Percentiles rank a stretch among this genome's conserved stretches.
Conservation (phyloP, 2,888 invertebrate genomes). For the Oxycera nigricornis region DNA sequence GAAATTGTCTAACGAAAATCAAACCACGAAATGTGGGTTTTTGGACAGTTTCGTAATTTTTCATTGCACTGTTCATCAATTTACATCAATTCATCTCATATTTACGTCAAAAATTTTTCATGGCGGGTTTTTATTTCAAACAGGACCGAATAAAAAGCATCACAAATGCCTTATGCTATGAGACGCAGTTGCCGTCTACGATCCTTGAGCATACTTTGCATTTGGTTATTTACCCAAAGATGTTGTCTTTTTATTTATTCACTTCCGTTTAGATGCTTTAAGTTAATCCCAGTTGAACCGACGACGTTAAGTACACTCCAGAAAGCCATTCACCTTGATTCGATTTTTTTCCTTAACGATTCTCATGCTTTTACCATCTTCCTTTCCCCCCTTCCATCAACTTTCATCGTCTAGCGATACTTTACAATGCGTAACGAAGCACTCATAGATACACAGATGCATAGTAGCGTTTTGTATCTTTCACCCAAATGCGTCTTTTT, state of each 20-base stretch:
- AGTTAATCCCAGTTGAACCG: slow-evolving; percentile 35
- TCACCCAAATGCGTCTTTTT: too few species aligned
- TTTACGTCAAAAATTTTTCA: too few species aligned
- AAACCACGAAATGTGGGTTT: too few species aligned
- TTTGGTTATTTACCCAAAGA: slow-evolving; percentile 3
- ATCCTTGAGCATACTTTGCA: slow-evolving; percentile 20
- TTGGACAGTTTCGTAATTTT: too few species aligned
- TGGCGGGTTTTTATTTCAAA: too few species aligned
- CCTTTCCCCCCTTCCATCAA: not conserved
- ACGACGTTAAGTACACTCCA: slow-evolving; percentile 24
- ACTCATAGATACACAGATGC: slow-evolving; percentile 7
- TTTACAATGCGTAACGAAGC: slow-evolving; percentile 17
- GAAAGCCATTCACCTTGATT: slow-evolving; percentile 38
- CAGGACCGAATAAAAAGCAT: too few species aligned
- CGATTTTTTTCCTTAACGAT: slow-evolving; percentile 33
- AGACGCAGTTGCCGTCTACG: too few species aligned
- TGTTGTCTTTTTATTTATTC: slow-evolving; percentile 28
- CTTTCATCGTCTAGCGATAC: not conserved
- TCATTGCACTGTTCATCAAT: too few species aligned
- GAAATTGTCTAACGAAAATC: too few species aligned
- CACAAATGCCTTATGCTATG: too few species aligned
- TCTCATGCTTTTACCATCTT: not conserved
- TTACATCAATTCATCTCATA: too few species aligned
- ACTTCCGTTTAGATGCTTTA: slow-evolving; percentile 25
- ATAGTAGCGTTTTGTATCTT: not conserved